phyloP scores from a whole-genome alignment of 2,797 vertebrate genomes.

The Nyctibius grandis region DNA sequence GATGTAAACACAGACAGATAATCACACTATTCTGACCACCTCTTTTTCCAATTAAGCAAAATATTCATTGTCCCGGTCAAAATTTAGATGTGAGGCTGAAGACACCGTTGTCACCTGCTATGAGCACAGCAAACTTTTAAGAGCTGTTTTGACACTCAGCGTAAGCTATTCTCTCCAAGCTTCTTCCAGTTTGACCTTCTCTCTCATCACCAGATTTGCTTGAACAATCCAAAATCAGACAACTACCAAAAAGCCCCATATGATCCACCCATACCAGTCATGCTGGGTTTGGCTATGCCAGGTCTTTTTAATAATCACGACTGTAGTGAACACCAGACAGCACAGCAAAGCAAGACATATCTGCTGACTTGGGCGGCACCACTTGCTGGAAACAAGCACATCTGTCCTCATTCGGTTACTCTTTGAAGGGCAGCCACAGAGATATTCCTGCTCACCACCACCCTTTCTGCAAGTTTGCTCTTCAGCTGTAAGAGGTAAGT shows the following conservation, averaged over 20 bases:
- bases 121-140: not conserved
- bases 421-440: not conserved
- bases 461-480: not conserved
- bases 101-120: not conserved
- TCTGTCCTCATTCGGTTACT: not conserved
- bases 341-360: not conserved
- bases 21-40: not conserved
- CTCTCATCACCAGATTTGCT: not conserved
- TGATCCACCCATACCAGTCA: accelerated
- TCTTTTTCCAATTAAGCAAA: not conserved
- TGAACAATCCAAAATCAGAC: not conserved
- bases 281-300: not conserved
- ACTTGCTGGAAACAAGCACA: not conserved
- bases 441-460: not conserved
- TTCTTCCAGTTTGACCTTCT: not conserved
- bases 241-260: not conserved
- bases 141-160: not conserved
- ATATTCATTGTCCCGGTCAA: not conserved
- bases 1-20: not conserved
- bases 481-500: not conserved
- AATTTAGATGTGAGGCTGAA: not conserved
- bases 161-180: not conserved
- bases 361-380: not conserved
- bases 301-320: not conserved
- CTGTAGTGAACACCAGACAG: not conserved